A percentile compares a stretch with the other conserved stretches of the same genome.
Evolutionary conservation across 2,888 invertebrate species (phyloP).

Genomic region (Pseudoips prasinana): DNA sequence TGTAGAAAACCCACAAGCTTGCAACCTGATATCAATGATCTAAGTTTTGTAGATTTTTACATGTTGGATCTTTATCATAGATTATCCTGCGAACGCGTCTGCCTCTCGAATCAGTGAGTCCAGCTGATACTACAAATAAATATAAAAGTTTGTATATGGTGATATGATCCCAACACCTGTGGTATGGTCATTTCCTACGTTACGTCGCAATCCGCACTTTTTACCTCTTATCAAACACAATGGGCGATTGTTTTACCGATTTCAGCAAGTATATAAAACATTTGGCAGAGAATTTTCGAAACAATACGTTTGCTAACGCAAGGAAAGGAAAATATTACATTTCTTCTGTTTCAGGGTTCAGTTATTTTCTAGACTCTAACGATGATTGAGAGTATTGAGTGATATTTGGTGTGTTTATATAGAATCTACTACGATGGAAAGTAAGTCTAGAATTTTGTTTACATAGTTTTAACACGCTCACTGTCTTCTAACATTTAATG

Average conservation of each 20-base stretch:
- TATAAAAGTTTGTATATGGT: no score
- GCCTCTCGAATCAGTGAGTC: no score
- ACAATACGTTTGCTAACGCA: slow-evolving; percentile 38
- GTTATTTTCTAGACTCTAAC: slow-evolving; percentile 24
- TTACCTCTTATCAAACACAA: slow-evolving; percentile 62
- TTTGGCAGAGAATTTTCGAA: slow-evolving; percentile 28
- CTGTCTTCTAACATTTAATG: no score
- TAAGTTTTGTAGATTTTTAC: no score
- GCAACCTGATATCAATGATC: no score
- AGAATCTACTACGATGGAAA: slow-evolving; percentile 21
- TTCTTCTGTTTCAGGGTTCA: slow-evolving; percentile 34
- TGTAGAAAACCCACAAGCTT: no score
- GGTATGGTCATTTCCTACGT: slow-evolving; percentile 20
- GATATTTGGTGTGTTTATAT: slow-evolving; percentile 9
- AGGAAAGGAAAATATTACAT: slow-evolving; percentile 36
- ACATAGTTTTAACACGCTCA: no score
- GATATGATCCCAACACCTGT: slow-evolving; percentile 28
- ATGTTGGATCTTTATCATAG: no score
- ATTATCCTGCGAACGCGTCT: no score
- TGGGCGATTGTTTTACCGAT: slow-evolving; percentile 60
- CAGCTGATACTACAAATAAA: no score
- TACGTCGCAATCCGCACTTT: slow-evolving; percentile 16
- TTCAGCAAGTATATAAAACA: slow-evolving; percentile 64
- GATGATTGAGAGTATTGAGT: slow-evolving; percentile 13
- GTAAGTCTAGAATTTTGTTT: no score